phyloP scores from a whole-genome alignment of 2,113 vertebrate species.

The Opisthocomus hoazin region DNA sequence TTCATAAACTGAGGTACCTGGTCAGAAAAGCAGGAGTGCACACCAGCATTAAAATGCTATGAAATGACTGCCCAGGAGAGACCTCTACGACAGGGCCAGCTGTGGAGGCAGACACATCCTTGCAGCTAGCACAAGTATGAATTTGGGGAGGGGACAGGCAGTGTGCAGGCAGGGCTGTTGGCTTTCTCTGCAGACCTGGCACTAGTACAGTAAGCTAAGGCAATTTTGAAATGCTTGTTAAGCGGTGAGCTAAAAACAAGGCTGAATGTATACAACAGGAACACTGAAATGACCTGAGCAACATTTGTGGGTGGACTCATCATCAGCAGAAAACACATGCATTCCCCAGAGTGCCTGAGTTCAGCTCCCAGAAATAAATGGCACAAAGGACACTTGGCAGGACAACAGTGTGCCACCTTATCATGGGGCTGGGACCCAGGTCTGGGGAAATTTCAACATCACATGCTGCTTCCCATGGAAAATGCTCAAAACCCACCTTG shows the following conservation, averaged over 20 bases:
- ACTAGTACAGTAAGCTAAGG: rapidly evolving
- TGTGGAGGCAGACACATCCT: not conserved
- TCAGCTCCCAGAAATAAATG: not conserved
- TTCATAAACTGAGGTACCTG: not conserved
- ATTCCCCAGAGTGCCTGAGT: rapidly evolving
- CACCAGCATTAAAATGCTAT: not conserved
- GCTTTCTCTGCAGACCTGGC: not conserved
- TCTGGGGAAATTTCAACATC: not conserved
- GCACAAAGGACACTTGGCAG: rapidly evolving
- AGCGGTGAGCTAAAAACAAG: rapidly evolving
- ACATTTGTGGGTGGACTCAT: not conserved
- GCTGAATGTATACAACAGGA: not conserved
- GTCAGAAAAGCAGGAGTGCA: not conserved
- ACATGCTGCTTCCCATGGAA: rapidly evolving
- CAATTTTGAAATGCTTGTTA: no score
- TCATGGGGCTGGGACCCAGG: rapidly evolving
- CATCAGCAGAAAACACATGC: rapidly evolving
- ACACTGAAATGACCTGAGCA: not conserved
- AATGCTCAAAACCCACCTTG: rapidly evolving
- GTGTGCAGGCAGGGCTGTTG: rapidly evolving
- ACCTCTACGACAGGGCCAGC: rapidly evolving
- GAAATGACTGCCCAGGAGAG: no score
- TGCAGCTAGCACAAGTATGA: no score
- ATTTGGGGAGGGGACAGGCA: not conserved
- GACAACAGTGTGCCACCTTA: rapidly evolving